Percentiles rank a stretch among this genome's conserved stretches.
Conservation (phyloP, 2,113 vertebrate species). For the Pituophis catenifer region DNA sequence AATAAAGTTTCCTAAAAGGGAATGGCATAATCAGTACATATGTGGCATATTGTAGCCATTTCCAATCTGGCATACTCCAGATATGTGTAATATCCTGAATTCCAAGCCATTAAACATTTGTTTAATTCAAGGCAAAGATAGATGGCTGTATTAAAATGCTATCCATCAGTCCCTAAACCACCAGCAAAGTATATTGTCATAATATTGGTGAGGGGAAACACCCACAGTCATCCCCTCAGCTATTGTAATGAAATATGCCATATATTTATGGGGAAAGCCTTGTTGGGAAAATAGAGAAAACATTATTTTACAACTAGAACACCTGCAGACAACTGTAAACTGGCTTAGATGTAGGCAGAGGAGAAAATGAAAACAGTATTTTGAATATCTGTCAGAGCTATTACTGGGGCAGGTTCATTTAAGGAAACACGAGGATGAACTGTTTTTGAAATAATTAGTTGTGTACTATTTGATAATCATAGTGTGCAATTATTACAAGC, state of each 20-base stretch:
- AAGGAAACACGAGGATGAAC: background rate
- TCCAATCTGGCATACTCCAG: background rate
- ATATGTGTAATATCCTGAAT: background rate
- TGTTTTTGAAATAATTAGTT: background rate
- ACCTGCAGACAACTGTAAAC: background rate
- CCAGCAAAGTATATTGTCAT: background rate
- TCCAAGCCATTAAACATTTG: background rate
- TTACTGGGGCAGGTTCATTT: background rate
- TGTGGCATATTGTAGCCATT: background rate
- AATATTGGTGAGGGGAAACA: background rate
- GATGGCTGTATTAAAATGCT: background rate
- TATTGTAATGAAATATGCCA: background rate
- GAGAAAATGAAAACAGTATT: background rate
- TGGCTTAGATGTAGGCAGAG: background rate
- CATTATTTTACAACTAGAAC: background rate
- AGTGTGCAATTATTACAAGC: conserved; percentile 22
- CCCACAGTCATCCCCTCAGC: background rate
- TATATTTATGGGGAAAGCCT: background rate
- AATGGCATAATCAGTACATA: background rate
- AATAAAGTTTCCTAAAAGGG: background rate
- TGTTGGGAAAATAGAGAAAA: background rate
- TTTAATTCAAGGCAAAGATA: background rate
- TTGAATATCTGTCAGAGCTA: background rate
- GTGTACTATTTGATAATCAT: background rate
- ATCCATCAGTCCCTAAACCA: background rate